phyloP scores from a whole-genome alignment of 2,888 invertebrate genomes.

The Lumbricus terrestris region DNA sequence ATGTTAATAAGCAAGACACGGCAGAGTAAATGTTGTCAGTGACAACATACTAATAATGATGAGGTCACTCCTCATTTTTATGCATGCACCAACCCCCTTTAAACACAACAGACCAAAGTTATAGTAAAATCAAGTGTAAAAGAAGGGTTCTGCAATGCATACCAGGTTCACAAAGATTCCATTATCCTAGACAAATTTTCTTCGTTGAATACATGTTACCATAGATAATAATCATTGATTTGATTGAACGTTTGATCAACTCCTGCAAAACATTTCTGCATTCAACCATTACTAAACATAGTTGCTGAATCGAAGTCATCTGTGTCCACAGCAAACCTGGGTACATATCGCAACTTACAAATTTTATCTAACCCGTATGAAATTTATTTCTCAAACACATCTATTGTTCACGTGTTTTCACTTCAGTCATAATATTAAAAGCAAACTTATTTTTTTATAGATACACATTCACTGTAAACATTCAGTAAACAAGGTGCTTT shows the following conservation, averaged over 20 bases:
- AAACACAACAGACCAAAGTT: not conserved
- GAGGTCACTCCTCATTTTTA: not conserved
- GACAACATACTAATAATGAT: not conserved
- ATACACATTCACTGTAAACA: not conserved
- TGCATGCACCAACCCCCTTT: not conserved
- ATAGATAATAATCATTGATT: not conserved
- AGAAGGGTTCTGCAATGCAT: not conserved
- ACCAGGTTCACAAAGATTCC: not conserved
- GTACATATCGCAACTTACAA: not conserved
- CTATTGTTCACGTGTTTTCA: not conserved
- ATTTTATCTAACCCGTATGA: not conserved
- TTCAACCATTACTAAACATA: not conserved
- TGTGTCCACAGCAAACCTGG: not conserved
- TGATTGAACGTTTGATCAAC: slow-evolving; percentile 3
- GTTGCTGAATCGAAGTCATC: not conserved
- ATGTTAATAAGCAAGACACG: not conserved
- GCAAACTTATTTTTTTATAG: not conserved
- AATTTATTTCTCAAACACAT: not conserved
- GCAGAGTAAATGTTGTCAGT: not conserved
- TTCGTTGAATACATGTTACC: not conserved
- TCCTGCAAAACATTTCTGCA: not conserved
- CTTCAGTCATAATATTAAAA: not conserved
- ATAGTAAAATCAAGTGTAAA: not conserved
- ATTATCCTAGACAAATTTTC: not conserved
- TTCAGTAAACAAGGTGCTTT: too few relatives aligned